phyloP scores from a whole-genome alignment of 2,888 invertebrate species.

The Sthenelais limicola region DNA sequence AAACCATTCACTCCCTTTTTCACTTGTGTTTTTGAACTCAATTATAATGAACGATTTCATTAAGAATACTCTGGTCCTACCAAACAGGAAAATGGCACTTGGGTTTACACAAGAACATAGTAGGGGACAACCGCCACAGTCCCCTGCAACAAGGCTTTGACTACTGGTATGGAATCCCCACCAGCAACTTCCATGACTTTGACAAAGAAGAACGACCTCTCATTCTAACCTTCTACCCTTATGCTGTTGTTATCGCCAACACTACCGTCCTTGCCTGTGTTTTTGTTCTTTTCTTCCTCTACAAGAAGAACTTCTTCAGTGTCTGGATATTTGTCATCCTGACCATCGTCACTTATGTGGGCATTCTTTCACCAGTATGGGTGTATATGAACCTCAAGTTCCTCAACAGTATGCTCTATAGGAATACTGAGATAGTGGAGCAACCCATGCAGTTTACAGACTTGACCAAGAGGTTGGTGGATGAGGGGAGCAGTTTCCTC shows the following conservation, averaged over 20 bases:
- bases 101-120: constrained; percentile 65
- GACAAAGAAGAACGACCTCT: constrained; percentile 67
- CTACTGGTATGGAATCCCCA: constrained; percentile 71
- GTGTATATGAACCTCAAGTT: constrained; percentile 40
- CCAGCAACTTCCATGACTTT: constrained; percentile 68
- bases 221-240: constrained; percentile 55
- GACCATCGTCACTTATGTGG: background rate
- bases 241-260: background rate
- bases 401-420: constrained; percentile 58
- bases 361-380: background rate
- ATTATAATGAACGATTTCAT: too few species aligned
- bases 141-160: constrained; percentile 73
- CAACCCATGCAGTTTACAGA: constrained; percentile 45
- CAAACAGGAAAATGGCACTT: constrained; percentile 76
- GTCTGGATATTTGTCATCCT: background rate
- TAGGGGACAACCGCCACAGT: constrained; percentile 65
- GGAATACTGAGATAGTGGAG: constrained; percentile 72
- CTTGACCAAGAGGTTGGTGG: constrained; percentile 66
- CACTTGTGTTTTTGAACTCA: too few species aligned
- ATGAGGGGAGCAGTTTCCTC: constrained; percentile 63
- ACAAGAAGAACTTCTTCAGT: background rate
- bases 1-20: too few species aligned
- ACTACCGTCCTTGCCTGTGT: background rate
- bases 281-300: background rate
- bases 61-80: too few species aligned